Percentiles rank a stretch among this genome's conserved stretches.
phyloP scores from a whole-genome alignment of 2,797 vertebrate species.

The Eulemur mongoz region DNA sequence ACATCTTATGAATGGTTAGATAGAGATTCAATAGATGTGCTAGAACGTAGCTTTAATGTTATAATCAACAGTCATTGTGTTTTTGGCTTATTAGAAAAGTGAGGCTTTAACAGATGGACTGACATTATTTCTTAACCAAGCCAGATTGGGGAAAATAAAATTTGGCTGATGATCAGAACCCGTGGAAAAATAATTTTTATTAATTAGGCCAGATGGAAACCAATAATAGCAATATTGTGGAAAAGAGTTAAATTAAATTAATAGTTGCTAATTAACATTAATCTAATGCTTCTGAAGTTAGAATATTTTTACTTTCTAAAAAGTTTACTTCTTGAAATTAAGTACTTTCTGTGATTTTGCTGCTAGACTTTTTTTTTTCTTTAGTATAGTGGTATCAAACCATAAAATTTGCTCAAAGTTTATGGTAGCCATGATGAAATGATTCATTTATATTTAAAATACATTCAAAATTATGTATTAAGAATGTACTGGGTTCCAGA shows the following conservation, averaged over 20 bases:
- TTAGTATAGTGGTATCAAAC: not conserved
- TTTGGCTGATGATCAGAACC: slow-evolving; percentile 66
- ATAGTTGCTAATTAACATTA: slow-evolving; percentile 52
- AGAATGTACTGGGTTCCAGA: not conserved
- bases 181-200: slow-evolving; percentile 56
- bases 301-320: not conserved
- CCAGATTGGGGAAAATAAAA: slow-evolving; percentile 65
- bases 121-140: not conserved
- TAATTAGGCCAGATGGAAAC: slow-evolving; percentile 76
- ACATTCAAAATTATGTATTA: not conserved
- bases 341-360: not conserved
- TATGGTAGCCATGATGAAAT: not conserved
- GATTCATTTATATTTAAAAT: not conserved
- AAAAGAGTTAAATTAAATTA: slow-evolving; percentile 34
- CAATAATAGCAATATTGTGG: slow-evolving; percentile 52
- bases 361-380: not conserved
- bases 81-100: slow-evolving; percentile 29
- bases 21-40: not conserved
- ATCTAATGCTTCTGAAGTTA: slow-evolving; percentile 7
- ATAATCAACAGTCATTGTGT: not conserved
- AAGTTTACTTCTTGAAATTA: slow-evolving; percentile 37
- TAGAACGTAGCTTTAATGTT: not conserved
- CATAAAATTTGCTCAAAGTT: not conserved
- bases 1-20: not conserved
- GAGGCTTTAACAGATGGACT: slow-evolving; percentile 58